Percentiles rank a stretch among this genome's conserved stretches.
phyloP scores from a whole-genome alignment of 2,888 invertebrate species.

The Dynastes tityus region DNA sequence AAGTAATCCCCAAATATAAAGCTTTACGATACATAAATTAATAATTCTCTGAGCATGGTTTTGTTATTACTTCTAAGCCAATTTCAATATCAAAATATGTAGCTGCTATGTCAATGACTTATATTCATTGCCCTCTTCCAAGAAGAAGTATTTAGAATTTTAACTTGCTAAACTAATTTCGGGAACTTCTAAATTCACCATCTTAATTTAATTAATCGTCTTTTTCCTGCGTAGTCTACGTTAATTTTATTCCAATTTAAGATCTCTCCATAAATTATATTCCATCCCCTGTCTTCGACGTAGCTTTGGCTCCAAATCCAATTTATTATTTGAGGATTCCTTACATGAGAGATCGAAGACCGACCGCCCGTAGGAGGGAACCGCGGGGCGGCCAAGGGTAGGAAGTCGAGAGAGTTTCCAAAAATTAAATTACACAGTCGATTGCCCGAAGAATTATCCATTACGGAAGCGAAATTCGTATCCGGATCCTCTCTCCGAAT shows the following conservation, averaged over 20 bases:
- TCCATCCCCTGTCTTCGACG: constrained; percentile 13
- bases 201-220: constrained; percentile 35
- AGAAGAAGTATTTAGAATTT: constrained; percentile 10
- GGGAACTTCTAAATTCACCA: constrained; percentile 8
- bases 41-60: too few relatives aligned
- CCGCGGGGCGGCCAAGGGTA: not conserved
- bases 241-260: constrained; percentile 33
- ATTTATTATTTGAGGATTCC: constrained; percentile 28
- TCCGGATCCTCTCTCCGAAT: constrained; percentile 1
- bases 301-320: not conserved
- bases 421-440: constrained; percentile 40
- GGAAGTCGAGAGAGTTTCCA: constrained; percentile 17
- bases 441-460: constrained; percentile 34
- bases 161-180: constrained; percentile 6
- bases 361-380: not conserved
- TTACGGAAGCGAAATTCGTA: constrained; percentile 25
- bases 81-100: too few relatives aligned
- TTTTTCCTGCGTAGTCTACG: constrained; percentile 1
- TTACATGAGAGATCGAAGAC: constrained; percentile 30
- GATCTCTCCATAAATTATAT: constrained; percentile 26
- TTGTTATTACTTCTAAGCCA: too few relatives aligned
- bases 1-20: too few relatives aligned
- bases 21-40: too few relatives aligned
- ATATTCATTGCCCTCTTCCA: not conserved
- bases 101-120: not conserved